Evolutionary conservation across 2,888 invertebrate species (phyloP).

Genomic region (Hoplodrina ambigua): DNA sequence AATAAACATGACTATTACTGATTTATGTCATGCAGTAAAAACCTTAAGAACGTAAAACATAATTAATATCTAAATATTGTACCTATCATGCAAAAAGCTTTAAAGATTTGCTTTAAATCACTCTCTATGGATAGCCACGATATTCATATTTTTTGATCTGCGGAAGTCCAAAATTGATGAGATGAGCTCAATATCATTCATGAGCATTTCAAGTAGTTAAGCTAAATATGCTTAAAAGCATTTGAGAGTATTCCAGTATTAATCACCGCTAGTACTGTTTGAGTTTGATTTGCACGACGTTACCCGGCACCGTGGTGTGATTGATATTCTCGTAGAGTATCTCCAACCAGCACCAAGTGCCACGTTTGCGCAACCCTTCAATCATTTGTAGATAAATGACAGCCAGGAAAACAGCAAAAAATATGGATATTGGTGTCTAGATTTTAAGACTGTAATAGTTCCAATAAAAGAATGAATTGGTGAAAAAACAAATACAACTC

Average conservation of each 20-base stretch:
- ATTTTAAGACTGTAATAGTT: slow-evolving; percentile 64
- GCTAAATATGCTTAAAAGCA: slow-evolving; percentile 67
- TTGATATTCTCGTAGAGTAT: slow-evolving; percentile 64
- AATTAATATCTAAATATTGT: slow-evolving; percentile 20
- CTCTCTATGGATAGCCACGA: slow-evolving; percentile 70
- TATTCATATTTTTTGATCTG: slow-evolving; percentile 88
- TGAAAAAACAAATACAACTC: slow-evolving; percentile 17
- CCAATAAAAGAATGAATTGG: slow-evolving; percentile 68
- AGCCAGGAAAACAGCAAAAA: slow-evolving; percentile 85
- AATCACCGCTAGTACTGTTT: slow-evolving; percentile 74
- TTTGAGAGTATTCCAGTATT: slow-evolving; percentile 54
- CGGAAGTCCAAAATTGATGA: slow-evolving; percentile 45
- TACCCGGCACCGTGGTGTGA: slow-evolving; percentile 62
- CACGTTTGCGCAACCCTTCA: slow-evolving; percentile 69
- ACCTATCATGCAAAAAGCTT: slow-evolving; percentile 42
- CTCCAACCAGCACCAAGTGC: slow-evolving; percentile 68
- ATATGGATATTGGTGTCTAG: slow-evolving; percentile 87
- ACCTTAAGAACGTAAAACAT: slow-evolving; percentile 15
- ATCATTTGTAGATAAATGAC: slow-evolving; percentile 83
- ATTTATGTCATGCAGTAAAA: slow-evolving; percentile 29
- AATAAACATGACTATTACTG: slow-evolving; percentile 24
- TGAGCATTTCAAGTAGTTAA: slow-evolving; percentile 71
- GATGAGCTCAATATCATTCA: slow-evolving; percentile 62
- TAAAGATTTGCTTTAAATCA: slow-evolving; percentile 60
- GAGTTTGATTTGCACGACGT: slow-evolving; percentile 80